phyloP scores from a whole-genome alignment of 2,888 invertebrate genomes.

The Drosophila monieri region DNA sequence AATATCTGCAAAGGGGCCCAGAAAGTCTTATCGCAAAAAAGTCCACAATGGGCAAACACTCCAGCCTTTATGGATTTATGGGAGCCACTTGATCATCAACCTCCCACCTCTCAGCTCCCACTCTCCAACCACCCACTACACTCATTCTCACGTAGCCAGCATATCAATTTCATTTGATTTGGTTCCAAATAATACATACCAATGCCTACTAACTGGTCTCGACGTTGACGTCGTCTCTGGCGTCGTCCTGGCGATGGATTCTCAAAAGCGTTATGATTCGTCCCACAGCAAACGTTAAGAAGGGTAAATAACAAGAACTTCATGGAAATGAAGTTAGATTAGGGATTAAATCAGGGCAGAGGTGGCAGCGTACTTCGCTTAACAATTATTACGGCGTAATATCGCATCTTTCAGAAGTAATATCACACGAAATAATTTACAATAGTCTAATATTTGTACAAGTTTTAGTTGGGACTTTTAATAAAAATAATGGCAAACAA shows the following conservation, averaged over 20 bases:
- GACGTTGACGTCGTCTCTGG: conserved; percentile 21
- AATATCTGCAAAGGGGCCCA: conserved; percentile 25
- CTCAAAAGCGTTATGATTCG: neutral
- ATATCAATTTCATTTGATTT: conserved; percentile 13
- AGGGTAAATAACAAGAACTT: conserved; percentile 64
- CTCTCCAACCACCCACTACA: neutral
- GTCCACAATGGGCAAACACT: conserved; percentile 31
- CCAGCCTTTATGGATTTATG: conserved; percentile 43
- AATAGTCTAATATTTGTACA: neutral
- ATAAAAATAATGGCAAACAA: neutral
- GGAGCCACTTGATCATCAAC: conserved; percentile 29
- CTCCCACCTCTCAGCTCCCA: conserved; percentile 9
- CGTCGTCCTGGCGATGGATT: conserved; percentile 8
- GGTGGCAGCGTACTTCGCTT: neutral
- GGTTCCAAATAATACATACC: conserved; percentile 30
- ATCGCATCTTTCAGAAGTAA: neutral
- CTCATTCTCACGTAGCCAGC: conserved; percentile 1
- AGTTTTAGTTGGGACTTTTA: neutral
- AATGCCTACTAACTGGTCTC: conserved; percentile 1
- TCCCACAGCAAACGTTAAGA: conserved; percentile 53
- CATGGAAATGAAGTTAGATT: neutral
- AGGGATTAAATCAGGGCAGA: neutral
- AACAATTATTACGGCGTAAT: neutral
- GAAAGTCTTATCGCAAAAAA: conserved; percentile 17
- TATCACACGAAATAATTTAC: neutral